Conservation (phyloP, 2,797 vertebrate species). For the Myoxocephalus aenaeus region DNA sequence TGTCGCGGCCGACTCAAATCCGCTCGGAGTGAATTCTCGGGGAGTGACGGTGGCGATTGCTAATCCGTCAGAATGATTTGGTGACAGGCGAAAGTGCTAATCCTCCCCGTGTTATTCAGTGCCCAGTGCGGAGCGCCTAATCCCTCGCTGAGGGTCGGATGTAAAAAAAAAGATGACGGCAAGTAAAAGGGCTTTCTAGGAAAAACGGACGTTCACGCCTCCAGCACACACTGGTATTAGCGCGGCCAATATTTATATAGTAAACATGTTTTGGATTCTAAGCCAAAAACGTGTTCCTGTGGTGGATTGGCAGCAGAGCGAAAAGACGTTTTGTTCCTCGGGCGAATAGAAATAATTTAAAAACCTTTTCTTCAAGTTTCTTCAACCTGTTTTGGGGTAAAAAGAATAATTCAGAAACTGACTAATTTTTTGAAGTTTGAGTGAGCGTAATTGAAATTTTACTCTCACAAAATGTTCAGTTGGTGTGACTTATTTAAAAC, state of each 20-base stretch:
- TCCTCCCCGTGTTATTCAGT: constrained; percentile 72
- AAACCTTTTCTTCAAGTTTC: neutral
- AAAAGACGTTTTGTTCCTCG: constrained; percentile 10
- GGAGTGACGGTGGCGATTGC: constrained; percentile 60
- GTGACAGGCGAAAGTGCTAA: constrained; percentile 76
- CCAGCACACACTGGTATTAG: constrained; percentile 28
- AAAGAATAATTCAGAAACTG: neutral
- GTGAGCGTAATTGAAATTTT: neutral
- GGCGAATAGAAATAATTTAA: constrained; percentile 14
- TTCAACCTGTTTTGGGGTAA: neutral
- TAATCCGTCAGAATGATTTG: constrained; percentile 79
- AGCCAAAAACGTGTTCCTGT: neutral
- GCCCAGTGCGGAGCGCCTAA: constrained; percentile 62
- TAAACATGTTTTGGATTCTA: constrained; percentile 16
- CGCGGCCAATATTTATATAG: constrained; percentile 48
- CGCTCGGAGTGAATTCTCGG: constrained; percentile 51
- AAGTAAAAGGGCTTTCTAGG: constrained; percentile 60
- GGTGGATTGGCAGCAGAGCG: constrained; percentile 8
- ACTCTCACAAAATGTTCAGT: neutral
- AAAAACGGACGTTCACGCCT: constrained; percentile 54
- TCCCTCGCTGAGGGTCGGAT: constrained; percentile 61
- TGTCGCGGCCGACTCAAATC: constrained; percentile 38
- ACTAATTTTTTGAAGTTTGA: neutral
- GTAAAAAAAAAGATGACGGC: constrained; percentile 38
- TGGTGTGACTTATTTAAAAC: neutral